Conservation (phyloP, 2,888 invertebrate species). For the Sialis lutaria region DNA sequence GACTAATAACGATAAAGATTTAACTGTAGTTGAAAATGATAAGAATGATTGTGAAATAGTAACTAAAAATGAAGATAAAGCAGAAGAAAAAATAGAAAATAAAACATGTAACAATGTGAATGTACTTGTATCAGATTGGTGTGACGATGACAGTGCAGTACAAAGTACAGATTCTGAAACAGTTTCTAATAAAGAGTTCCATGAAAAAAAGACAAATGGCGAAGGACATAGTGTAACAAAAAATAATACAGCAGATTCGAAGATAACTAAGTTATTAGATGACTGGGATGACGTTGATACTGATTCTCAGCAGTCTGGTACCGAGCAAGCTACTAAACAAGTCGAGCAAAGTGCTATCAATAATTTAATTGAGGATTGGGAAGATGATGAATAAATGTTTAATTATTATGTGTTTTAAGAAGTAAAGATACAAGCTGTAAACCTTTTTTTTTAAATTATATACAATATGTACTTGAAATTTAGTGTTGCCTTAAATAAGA, state of each 20-base stretch:
- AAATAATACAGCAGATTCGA: constrained; percentile 6
- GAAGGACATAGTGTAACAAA: constrained; percentile 5
- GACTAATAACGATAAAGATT: neutral
- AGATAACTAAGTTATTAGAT: constrained; percentile 19
- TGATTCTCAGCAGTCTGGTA: constrained; percentile 23
- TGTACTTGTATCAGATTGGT: constrained; percentile 5
- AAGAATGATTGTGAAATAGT: neutral
- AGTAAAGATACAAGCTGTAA: no score
- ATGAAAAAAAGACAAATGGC: neutral
- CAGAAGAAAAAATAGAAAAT: constrained; percentile 13
- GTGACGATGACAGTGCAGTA: constrained; percentile 5
- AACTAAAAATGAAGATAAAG: constrained; percentile 2
- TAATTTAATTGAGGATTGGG: constrained; percentile 27
- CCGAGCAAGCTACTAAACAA: constrained; percentile 8
- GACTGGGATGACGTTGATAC: constrained; percentile 26
- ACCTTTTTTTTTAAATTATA: no score
- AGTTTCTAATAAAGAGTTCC: neutral
- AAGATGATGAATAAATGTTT: constrained; percentile 21
- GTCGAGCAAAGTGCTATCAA: constrained; percentile 19
- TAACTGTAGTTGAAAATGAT: neutral
- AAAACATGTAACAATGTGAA: constrained; percentile 3
- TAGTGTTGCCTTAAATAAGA: no score
- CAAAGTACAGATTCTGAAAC: neutral
- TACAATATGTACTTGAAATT: no score
- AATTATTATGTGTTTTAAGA: neutral